Evolutionary conservation across 2,797 vertebrate species (phyloP).

Genomic region (Chelmon rostratus): DNA sequence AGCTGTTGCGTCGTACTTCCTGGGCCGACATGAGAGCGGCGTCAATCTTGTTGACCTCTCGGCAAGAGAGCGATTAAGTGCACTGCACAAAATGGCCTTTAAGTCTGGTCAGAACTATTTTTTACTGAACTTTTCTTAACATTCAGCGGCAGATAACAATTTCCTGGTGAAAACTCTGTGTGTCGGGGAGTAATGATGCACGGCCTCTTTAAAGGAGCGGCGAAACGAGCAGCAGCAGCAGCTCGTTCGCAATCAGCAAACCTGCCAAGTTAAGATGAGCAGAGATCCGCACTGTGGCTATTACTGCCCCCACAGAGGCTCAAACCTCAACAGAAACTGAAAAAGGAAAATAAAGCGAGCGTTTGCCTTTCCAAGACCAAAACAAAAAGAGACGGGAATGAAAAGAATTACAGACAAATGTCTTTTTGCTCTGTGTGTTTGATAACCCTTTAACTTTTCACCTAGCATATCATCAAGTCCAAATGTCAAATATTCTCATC

Average conservation of each 20-base stretch:
- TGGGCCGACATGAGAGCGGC: background rate
- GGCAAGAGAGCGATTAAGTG: background rate
- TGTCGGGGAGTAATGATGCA: background rate
- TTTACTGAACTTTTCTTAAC: background rate
- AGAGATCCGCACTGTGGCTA: background rate
- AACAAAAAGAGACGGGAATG: background rate
- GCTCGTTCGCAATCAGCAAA: constrained; percentile 6
- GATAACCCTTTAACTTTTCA: too few relatives aligned
- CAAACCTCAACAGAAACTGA: constrained; percentile 1
- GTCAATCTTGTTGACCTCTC: background rate
- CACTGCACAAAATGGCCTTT: background rate
- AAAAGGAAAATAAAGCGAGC: background rate
- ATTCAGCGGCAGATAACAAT: background rate
- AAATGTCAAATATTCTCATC: too few relatives aligned
- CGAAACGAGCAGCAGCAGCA: constrained; percentile 3
- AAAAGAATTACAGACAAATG: background rate
- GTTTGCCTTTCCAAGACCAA: constrained; percentile 1
- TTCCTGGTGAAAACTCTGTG: background rate
- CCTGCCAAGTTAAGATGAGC: constrained; percentile 3
- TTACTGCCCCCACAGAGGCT: background rate
- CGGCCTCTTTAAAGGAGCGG: background rate
- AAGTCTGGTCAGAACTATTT: background rate
- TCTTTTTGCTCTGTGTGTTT: background rate
- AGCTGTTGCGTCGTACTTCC: background rate
- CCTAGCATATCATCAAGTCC: too few relatives aligned